phyloP scores from a whole-genome alignment of 2,888 invertebrate species.

The Drosophila austrosaltans region DNA sequence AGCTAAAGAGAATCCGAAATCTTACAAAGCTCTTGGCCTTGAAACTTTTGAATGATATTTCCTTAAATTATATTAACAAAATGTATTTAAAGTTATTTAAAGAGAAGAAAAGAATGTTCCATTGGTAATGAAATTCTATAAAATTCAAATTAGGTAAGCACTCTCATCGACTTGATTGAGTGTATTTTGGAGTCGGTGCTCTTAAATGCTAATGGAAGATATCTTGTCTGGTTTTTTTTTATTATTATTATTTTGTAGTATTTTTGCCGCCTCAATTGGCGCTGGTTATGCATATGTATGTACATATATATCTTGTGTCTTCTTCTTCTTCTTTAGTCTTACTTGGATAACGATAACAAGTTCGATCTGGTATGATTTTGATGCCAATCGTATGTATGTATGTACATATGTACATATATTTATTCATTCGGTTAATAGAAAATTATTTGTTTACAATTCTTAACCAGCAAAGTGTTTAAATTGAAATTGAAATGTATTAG shows the following conservation, averaged over 20 bases:
- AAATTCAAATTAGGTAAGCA: too few species aligned
- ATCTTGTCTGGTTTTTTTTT: slow-evolving; percentile 4
- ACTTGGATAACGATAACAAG: slow-evolving; percentile 72
- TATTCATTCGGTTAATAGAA: slow-evolving; percentile 60
- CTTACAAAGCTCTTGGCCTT: too few species aligned
- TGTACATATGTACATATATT: slow-evolving; percentile 13
- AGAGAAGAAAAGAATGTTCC: too few species aligned
- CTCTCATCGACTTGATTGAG: not conserved
- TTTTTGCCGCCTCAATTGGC: slow-evolving; percentile 57
- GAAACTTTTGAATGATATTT: too few species aligned
- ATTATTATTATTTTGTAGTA: slow-evolving; percentile 6
- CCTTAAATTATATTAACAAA: too few species aligned
- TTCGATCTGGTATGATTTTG: slow-evolving; percentile 73
- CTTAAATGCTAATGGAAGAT: not conserved
- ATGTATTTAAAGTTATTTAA: too few species aligned
- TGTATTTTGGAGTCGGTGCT: not conserved
- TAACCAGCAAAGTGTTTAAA: slow-evolving; percentile 50
- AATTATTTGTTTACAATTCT: slow-evolving; percentile 74
- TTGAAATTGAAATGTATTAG: slow-evolving; percentile 65
- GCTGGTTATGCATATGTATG: slow-evolving; percentile 50
- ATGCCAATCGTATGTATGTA: slow-evolving; percentile 34
- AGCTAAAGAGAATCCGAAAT: too few species aligned
- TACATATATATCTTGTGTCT: not conserved
- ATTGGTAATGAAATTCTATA: too few species aligned
- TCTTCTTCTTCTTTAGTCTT: slow-evolving; percentile 23